Evolutionary conservation across 1,140 invertebrate species (phyloP).

Genomic region (Lerema accius): DNA sequence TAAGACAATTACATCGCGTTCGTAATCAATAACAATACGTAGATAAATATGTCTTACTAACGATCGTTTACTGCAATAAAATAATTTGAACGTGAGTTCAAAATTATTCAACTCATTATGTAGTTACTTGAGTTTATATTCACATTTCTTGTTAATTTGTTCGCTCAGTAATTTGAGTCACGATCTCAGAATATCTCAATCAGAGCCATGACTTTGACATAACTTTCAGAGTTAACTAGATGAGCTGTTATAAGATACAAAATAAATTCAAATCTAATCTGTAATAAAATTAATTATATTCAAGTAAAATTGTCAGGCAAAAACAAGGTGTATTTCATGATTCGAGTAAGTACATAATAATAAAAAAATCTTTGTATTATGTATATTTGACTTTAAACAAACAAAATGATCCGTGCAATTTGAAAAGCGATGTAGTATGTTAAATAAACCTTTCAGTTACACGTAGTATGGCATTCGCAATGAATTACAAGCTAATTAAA

Average conservation of each 20-base stretch:
- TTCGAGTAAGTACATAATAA: too few species aligned
- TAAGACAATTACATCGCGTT: too few species aligned
- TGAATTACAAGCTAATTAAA: slow-evolving; percentile 33
- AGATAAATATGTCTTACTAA: too few species aligned
- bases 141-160: slow-evolving; percentile 12
- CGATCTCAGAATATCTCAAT: slow-evolving; percentile 16
- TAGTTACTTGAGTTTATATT: slow-evolving; percentile 3
- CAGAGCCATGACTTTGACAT: slow-evolving; percentile 5
- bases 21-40: too few species aligned
- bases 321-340: too few species aligned
- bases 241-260: not conserved
- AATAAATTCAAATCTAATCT: too few species aligned
- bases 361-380: too few species aligned
- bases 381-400: too few species aligned
- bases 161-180: slow-evolving; percentile 9
- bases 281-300: too few species aligned
- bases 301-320: too few species aligned
- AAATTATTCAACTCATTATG: not conserved
- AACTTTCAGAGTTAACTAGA: slow-evolving; percentile 1
- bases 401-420: not conserved
- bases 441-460: slow-evolving; percentile 19
- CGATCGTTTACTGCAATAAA: not conserved
- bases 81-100: not conserved
- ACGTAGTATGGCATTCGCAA: slow-evolving; percentile 23
- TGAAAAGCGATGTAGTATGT: not conserved